Evolutionary conservation across 2,888 invertebrate species (phyloP), one percentile per base, ranked within the genome.

Genomic region (Caenorhabditis imperialis): DNA sequence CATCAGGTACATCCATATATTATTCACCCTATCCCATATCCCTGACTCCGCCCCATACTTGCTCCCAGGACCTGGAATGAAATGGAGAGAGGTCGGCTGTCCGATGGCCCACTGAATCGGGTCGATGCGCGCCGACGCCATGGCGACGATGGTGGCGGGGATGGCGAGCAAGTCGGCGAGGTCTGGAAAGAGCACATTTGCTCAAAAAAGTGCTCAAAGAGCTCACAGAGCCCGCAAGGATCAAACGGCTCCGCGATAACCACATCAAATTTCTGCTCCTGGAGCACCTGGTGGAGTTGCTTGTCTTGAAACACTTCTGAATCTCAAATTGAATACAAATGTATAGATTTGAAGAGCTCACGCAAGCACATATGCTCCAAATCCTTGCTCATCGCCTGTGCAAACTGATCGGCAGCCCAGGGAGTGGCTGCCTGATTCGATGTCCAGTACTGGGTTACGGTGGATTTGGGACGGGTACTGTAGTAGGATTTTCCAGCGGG

Each of bases 81-180:
- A 70, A 25, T 60, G 60, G 0, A 70, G 20, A 12, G 25, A 47
- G 44, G 40, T 60, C 3, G 69, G 69, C 25, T 70, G 69, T 0
- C 69, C 69, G 7, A 70, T 16, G 1, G 69, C 51, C 60, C 60
- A 60, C 37, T 70, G 69, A n/a, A 70, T 27, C 10, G 69, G 60
- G 22, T 69, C 69, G 3, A 58, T 69, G 27, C 69, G n/a, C 7
- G 69, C 50, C n/a, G 69, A 69, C 10, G 69, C 69, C 58, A 69
- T 53, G 2, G 69, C 69, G 0, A 70, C 48, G 16, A 70, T 60
- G 0, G 53, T 70, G 10, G 69, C 54, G 8, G 60, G 53, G 12
- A 70, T 70, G 20, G 45, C 2, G 3, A 70, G 48, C 18, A 42
- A 54, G 35, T 70, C 69, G 2, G 30, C 60, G n/a, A 70, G 60